These are phyloP conservation scores for Pica pica DNA, from an alignment of 2,113 vertebrate genomes.

Conservation along the genomic window DNA sequence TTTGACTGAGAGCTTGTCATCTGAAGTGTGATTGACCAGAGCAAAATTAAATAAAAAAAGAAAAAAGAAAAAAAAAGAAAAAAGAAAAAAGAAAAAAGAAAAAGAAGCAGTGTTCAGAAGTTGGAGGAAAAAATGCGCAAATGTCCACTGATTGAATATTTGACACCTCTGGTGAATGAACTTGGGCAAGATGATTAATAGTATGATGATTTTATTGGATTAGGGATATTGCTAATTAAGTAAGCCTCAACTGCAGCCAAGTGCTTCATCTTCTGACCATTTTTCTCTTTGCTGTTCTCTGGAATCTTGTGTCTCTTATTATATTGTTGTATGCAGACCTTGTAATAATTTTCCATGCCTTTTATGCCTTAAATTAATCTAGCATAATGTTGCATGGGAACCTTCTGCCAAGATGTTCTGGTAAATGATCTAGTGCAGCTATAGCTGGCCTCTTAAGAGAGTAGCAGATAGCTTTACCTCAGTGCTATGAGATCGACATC, in stretches of 20 bases:
- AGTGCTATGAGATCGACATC: fast-evolving
- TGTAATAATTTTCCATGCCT: not conserved
- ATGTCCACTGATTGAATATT: not conserved
- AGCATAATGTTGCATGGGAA: not conserved
- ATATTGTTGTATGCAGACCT: not conserved
- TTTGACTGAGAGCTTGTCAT: not conserved
- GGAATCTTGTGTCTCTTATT: not conserved
- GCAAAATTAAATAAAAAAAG: not conserved
- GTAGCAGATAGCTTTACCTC: not conserved
- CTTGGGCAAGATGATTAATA: not conserved
- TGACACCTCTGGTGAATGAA: not conserved
- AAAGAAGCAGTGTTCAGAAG: not conserved
- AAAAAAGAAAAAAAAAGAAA: not conserved
- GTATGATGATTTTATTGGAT: not conserved
- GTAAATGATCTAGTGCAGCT: not conserved
- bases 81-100: too few relatives aligned
- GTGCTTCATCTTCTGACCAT: not conserved
- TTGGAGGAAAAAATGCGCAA: not conserved
- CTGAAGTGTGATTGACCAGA: not conserved
- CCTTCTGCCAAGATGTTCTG: not conserved
- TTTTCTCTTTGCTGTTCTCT: not conserved
- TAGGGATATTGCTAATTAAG: not conserved
- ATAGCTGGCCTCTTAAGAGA: not conserved
- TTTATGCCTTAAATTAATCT: conserved; percentile 14
- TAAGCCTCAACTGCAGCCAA: not conserved